Evolutionary conservation across 2,888 invertebrate species (phyloP).

Genomic region (Hoplodrina ambigua): DNA sequence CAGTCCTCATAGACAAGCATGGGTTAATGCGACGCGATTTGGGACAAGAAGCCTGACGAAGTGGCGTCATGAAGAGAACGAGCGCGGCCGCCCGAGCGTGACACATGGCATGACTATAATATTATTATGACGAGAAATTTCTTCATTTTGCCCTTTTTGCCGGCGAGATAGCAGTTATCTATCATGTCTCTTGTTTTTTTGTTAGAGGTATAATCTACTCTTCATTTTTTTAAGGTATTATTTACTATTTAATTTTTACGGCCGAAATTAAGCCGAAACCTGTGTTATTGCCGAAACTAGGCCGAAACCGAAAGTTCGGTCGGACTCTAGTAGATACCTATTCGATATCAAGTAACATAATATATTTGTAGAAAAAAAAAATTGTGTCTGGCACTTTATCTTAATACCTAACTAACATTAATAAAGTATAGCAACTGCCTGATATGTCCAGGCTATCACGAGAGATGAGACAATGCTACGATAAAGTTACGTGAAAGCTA

Average conservation of each 20-base stretch:
- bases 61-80: constrained; percentile 70
- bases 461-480: not conserved
- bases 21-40: constrained; percentile 78
- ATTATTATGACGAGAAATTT: constrained; percentile 80
- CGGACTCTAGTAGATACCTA: too few relatives aligned
- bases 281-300: too few relatives aligned
- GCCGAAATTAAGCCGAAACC: too few relatives aligned
- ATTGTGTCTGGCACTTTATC: too few relatives aligned
- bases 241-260: too few relatives aligned
- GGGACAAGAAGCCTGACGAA: constrained; percentile 76
- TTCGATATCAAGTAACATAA: too few relatives aligned
- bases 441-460: too few relatives aligned
- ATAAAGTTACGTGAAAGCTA: not conserved
- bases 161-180: constrained; percentile 76
- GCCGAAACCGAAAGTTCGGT: too few relatives aligned
- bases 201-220: not conserved
- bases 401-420: not conserved
- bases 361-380: not conserved
- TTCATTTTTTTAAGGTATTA: too few relatives aligned
- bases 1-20: constrained; percentile 65
- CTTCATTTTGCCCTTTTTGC: constrained; percentile 80
- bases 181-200: constrained; percentile 71
- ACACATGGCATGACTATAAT: constrained; percentile 80
- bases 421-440: not conserved
- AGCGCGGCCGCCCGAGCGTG: constrained; percentile 70